phyloP scores from a whole-genome alignment of 2,888 invertebrate genomes.

The Morpho helenor region DNA sequence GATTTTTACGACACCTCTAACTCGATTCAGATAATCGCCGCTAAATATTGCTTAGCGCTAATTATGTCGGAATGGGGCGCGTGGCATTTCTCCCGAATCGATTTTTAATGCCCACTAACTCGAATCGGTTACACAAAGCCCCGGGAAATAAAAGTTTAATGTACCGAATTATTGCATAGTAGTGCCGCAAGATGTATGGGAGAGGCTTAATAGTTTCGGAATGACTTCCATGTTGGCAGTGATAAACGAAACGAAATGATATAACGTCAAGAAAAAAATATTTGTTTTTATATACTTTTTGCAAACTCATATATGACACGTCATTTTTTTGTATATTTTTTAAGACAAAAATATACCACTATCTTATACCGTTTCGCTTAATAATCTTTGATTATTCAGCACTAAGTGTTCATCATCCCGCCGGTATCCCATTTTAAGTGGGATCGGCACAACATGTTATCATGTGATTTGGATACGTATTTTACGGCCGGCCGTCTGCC shows the following conservation, averaged over 20 bases:
- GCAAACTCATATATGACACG: no score
- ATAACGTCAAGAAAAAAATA: background rate
- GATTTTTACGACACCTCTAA: slow-evolving; percentile 70
- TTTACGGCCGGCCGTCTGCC: no score
- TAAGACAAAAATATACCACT: no score
- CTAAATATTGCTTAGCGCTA: slow-evolving; percentile 64
- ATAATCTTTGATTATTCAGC: no score
- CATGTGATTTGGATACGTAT: no score
- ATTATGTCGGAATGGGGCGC: slow-evolving; percentile 49
- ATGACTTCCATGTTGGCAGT: slow-evolving; percentile 6
- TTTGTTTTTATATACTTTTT: no score
- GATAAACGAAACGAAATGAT: background rate
- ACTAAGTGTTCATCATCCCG: background rate
- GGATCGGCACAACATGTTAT: no score
- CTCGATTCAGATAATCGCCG: slow-evolving; percentile 60
- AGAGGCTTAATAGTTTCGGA: slow-evolving; percentile 15
- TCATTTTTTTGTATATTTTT: no score
- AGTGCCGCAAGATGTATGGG: slow-evolving; percentile 16
- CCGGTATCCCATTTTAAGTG: no score
- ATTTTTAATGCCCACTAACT: slow-evolving; percentile 25
- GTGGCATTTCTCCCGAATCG: slow-evolving; percentile 34
- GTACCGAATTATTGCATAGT: slow-evolving; percentile 31
- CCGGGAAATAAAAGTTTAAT: slow-evolving; percentile 34
- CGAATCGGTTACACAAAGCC: slow-evolving; percentile 24
- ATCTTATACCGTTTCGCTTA: no score